Evolutionary conservation across 2,888 invertebrate species (phyloP).

Genomic region (Meghimatium bilineatum): DNA sequence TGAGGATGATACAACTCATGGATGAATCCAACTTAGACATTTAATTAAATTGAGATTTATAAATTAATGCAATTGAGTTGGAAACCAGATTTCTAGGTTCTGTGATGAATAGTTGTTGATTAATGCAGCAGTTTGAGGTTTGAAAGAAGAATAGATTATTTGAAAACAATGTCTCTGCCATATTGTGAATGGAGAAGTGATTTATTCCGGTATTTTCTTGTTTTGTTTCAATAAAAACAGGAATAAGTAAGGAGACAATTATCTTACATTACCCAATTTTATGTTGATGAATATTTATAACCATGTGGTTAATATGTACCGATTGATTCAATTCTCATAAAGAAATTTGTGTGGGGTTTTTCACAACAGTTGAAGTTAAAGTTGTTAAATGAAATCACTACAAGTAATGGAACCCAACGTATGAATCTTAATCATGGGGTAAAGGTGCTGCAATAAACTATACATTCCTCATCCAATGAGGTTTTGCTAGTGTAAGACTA

Average conservation of each 20-base stretch:
- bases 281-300: too few relatives aligned
- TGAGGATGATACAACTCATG: constrained; percentile 87
- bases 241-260: background rate
- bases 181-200: background rate
- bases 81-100: background rate
- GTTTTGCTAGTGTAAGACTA: too few relatives aligned
- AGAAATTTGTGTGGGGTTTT: too few relatives aligned
- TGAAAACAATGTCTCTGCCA: background rate
- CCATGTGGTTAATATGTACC: background rate
- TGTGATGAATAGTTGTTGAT: background rate
- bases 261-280: too few relatives aligned
- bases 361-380: too few relatives aligned
- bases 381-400: too few relatives aligned
- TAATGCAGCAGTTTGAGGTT: background rate
- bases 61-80: background rate
- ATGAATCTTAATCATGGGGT: too few relatives aligned
- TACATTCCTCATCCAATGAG: too few relatives aligned
- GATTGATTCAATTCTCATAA: background rate
- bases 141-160: background rate
- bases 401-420: too few relatives aligned
- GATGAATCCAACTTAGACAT: constrained; percentile 46
- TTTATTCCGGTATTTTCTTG: background rate
- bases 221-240: background rate
- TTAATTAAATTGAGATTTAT: background rate
- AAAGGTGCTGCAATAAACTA: too few relatives aligned